A percentile compares a stretch with the other conserved stretches of the same genome.
Conservation (phyloP, 2,888 invertebrate species). For the Cataglyphis rosenhaueri region DNA sequence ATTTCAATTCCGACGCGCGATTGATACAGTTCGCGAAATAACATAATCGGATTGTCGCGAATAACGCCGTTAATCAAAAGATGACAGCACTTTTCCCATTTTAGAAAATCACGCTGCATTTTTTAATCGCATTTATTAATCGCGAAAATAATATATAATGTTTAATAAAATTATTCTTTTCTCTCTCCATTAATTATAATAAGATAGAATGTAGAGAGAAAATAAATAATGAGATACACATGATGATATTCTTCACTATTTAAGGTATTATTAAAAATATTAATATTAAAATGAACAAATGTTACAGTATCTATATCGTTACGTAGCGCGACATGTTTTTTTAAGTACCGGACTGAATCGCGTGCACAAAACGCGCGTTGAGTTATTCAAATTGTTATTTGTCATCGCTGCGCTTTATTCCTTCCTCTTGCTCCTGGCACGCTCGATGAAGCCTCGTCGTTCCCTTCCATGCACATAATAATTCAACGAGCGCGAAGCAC, state of each 20-base stretch:
- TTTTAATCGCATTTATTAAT: not conserved
- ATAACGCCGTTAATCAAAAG: conserved; percentile 29
- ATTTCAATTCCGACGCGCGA: conserved; percentile 66
- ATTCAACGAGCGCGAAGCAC: conserved; percentile 51
- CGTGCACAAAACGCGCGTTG: not conserved
- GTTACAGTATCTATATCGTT: not conserved
- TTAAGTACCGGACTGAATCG: not conserved
- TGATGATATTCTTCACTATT: not conserved
- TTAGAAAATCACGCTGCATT: not conserved
- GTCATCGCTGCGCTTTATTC: conserved; percentile 7
- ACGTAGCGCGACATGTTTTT: not conserved
- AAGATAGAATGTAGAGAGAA: not conserved
- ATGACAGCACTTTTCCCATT: conserved; percentile 18
- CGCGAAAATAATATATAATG: not conserved
- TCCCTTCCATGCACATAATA: conserved; percentile 52
- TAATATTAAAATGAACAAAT: not conserved
- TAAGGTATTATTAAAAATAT: not conserved
- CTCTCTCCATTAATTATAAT: not conserved
- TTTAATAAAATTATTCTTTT: not conserved
- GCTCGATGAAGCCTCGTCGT: conserved; percentile 63
- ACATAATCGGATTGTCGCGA: conserved; percentile 47
- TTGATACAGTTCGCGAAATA: conserved; percentile 29
- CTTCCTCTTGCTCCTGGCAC: conserved; percentile 56
- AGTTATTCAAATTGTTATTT: conserved; percentile 39
- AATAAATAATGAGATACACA: not conserved